phyloP scores from a whole-genome alignment of 2,797 vertebrate species.

The Spondyliosoma cantharus region DNA sequence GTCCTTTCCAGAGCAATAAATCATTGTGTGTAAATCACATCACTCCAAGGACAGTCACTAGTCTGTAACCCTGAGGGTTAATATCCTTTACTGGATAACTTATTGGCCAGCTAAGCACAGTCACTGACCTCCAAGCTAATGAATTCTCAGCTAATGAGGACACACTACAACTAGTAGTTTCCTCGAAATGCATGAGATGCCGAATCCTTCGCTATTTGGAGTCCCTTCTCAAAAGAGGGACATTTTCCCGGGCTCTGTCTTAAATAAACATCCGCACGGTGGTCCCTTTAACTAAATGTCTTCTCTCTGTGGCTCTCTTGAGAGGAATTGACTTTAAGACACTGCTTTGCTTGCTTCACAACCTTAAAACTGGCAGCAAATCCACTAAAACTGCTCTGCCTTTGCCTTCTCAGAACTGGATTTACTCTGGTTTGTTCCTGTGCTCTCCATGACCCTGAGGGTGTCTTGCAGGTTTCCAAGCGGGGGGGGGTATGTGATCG shows the following conservation, averaged over 20 bases:
- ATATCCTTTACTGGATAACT: background rate
- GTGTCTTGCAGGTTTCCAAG: background rate
- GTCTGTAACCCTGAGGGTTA: background rate
- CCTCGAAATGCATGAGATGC: background rate
- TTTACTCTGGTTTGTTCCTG: conserved; percentile 35
- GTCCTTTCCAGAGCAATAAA: background rate
- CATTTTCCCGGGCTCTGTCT: background rate
- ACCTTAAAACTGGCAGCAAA: conserved; percentile 25
- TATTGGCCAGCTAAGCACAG: background rate
- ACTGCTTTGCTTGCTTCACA: conserved; percentile 10
- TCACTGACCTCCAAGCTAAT: background rate
- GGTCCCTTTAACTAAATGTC: conserved; percentile 3
- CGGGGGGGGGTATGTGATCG: too few species aligned
- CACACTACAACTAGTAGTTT: background rate
- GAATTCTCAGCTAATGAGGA: background rate
- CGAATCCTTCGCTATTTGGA: background rate
- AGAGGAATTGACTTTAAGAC: conserved; percentile 21
- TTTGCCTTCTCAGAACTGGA: conserved; percentile 7
- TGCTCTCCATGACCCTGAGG: background rate
- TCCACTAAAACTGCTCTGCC: conserved; percentile 14
- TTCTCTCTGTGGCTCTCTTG: conserved; percentile 11
- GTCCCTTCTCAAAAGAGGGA: background rate
- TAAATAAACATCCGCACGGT: background rate
- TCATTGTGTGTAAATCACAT: background rate
- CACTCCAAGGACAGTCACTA: background rate